Evolutionary conservation across 2,888 invertebrate genomes (phyloP), one percentile per base, ranked within the genome.

Genomic region (Heliconius ethilla): DNA sequence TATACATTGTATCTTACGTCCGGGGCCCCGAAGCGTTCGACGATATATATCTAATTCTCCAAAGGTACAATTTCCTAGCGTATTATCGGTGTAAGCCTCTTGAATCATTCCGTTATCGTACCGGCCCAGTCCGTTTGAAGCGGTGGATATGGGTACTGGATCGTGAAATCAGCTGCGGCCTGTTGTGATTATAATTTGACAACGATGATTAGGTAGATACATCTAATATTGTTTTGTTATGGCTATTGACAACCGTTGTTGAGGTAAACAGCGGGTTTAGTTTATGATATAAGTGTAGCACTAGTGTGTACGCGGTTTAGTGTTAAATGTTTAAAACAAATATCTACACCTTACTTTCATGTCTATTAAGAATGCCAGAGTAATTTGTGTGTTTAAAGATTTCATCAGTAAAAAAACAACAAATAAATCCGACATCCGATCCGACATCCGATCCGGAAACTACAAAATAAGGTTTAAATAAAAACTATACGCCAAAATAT

Each of bases 81-180:
- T 62, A 78, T 78, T 78, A 78, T 78, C 70, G 25, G 75, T 59
- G 40, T 78, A 78, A 78, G 76, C 78, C 76, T 75, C 76, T 73
- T 73, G 78, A 76, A 76, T 66, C 73, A 62, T 78, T 78, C 67
- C 27, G 62, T 69, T 78, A 78, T 78, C 78, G 63, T 69, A 74
- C 69, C 67, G 72, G 62, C 11, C 51, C 75, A 70, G 75, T 63
- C 70, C 75, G 63, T 75, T 78, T 78, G 63, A 70, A 75, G 37
- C 40, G 59, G 74, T 69, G 69, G 25, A 69, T 70, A 75, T 73
- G 37, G 77, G 75, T 66, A 69, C 45, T 72, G 70, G 75, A 59
- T 70, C 79, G 78, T 77, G 72, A 79, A 79, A 79, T 79, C 72
- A 78, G 72, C 77, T 69, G 67, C 27, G 74, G 40, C 63, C 62